Evolutionary conservation across 2,113 vertebrate genomes (phyloP), one percentile per base, ranked within the genome.

Genomic region (Gallinago paraguaiae): DNA sequence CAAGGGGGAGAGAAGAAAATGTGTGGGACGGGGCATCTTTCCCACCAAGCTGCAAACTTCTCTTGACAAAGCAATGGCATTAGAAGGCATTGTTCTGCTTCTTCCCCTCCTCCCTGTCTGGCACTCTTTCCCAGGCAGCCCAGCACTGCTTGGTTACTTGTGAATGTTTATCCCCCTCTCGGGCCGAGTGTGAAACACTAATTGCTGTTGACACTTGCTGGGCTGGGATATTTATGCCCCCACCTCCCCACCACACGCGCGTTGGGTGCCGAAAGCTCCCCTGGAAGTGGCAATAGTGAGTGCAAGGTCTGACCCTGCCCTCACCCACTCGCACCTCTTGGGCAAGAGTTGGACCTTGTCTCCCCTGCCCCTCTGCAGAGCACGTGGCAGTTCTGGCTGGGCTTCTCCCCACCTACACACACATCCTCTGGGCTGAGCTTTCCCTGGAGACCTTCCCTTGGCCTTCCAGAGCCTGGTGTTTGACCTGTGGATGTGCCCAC

Each of bases 181-280:
- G 11, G 88, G 61, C 57, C 19, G 11, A 74, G 64, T 90, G 96
- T 82, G 92, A 95, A 63, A n/a, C 86, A 59, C 75, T 97, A 95
- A 97, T 97, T 79, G 95, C 93, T 84, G 95, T 57, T 97, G 92
- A 95, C 96, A 92, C 92, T 54, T 48, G 46, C 88, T 70, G 1
- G 83, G 82, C 88, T 13, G 61, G 82, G 77, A 18, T 45, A 15
- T 33, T 59, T 78, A 17, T 64, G 60, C 60, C 75, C 10, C 33
- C 41, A 17, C 2, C 25, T 3, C 57, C 53, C 33, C 37, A 48
- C 31, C 70, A 41, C 19, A 5, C 20, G 11, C 39, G 3, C 2
- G 2, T 17, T 64, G 72, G 76, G 75, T 9, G 76, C 60, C 33
- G 83, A 74, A 63, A 51, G n/a, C 56, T 65, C 65, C 70, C 39